Evolutionary conservation across 2,113 vertebrate genomes (phyloP), one percentile per base, ranked within the genome.

Genomic region (Microcebus jonahi): DNA sequence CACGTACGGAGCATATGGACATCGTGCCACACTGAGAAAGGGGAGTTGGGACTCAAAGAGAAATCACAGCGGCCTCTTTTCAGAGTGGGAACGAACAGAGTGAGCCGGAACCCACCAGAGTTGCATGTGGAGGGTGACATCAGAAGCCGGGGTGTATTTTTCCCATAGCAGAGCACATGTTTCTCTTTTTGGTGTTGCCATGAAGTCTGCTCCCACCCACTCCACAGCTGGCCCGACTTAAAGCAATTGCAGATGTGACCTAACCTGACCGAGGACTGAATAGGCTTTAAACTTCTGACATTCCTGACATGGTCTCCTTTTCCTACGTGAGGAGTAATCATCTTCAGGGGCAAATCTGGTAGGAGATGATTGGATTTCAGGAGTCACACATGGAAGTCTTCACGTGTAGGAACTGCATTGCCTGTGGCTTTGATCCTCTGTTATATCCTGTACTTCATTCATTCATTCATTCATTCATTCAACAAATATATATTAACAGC

Each of bases 171-270:
- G 45, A 94, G 70, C 95, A 97, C 91, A 63, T 93, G 93, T 91
- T 96, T 97, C 94, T 97, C 83, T 87, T 97, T 97, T 90, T 23
- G 34, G 45, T 95, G 96, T 95, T 96, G 96, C 95, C 97, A 34
- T 90, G 20, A 81, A 93, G 93, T 97, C 97, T 97, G 93, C 67
- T 68, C 87, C 50, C 86, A 48, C 59, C 79, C 70, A 2, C 53
- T 70, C 57, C 86, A 88, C 95, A 90, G 91, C 96, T 96, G 96
- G 85, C 61, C 89, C 34, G 18, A 67, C 45, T 61, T 90, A 97
- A 91, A 94, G 91, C 59, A 39, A 25, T 76, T 93, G 61, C 95
- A 98, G 91, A 95, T 96, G 96, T 97, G 89, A 87, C 93, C 97
- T 84, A n/a, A 65, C 27, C 95, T 91, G 81, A 91, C 96, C 5